Percentiles rank a stretch among this genome's conserved stretches.
Conservation (phyloP, 2,888 invertebrate genomes). For the Macrophya annulata region DNA sequence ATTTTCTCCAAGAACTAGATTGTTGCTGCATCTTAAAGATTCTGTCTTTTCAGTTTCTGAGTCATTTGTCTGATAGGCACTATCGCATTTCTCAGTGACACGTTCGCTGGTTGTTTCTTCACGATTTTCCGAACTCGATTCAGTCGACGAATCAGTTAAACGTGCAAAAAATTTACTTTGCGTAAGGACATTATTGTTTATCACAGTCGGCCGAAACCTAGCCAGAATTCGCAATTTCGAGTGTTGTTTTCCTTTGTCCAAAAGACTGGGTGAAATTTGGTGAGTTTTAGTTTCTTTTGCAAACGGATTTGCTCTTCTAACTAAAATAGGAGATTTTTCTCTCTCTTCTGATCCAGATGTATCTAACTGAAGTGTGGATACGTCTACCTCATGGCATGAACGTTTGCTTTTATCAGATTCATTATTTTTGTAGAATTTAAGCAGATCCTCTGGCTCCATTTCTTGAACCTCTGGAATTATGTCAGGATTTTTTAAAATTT, state of each 20-base stretch:
- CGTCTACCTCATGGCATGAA: slow-evolving; percentile 17
- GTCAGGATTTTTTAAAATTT: neutral
- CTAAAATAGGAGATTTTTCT: slow-evolving; percentile 64
- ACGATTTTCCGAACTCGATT: slow-evolving; percentile 33
- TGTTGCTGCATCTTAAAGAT: neutral
- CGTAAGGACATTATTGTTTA: slow-evolving; percentile 67
- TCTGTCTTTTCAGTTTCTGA: neutral
- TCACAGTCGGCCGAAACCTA: slow-evolving; percentile 71
- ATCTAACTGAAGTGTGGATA: slow-evolving; percentile 18
- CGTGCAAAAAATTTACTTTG: slow-evolving; percentile 73
- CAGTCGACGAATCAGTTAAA: slow-evolving; percentile 51
- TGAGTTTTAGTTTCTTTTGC: slow-evolving; percentile 59
- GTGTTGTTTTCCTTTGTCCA: slow-evolving; percentile 68
- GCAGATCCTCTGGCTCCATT: slow-evolving; percentile 60
- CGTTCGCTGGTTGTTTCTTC: slow-evolving; percentile 34
- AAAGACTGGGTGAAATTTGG: slow-evolving; percentile 72
- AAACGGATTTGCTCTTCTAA: slow-evolving; percentile 68
- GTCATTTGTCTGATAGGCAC: neutral
- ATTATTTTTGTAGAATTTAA: slow-evolving; percentile 64
- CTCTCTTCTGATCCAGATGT: slow-evolving; percentile 47
- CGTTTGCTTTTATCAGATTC: slow-evolving; percentile 54
- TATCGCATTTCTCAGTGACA: slow-evolving; percentile 30
- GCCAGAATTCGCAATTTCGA: slow-evolving; percentile 63
- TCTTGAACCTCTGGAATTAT: slow-evolving; percentile 59
- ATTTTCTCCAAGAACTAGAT: neutral